phyloP scores from a whole-genome alignment of 2,797 vertebrate genomes.

The Zonotrichia albicollis region DNA sequence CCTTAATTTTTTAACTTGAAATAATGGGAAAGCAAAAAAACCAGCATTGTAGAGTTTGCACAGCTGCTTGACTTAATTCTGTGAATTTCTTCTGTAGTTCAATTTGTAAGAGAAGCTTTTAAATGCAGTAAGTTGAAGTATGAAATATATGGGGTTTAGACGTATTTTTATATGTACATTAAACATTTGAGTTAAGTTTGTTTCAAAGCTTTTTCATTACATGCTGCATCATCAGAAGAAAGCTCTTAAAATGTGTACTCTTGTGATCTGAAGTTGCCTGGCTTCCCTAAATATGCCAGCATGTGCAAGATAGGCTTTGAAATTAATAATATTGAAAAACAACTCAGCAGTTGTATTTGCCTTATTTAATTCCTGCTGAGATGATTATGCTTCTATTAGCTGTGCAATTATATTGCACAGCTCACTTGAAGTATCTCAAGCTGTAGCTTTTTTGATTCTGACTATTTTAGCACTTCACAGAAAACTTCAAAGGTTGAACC shows the following conservation, averaged over 20 bases:
- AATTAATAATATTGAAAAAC: constrained; percentile 73
- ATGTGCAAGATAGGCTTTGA: constrained; percentile 52
- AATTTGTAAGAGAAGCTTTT: neutral
- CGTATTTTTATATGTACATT: constrained; percentile 13
- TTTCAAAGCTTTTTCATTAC: constrained; percentile 51
- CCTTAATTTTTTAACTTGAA: neutral
- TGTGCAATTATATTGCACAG: constrained; percentile 70
- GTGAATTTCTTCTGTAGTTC: neutral
- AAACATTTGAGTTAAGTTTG: constrained; percentile 36
- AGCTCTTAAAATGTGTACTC: constrained; percentile 36
- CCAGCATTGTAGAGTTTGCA: accelerated
- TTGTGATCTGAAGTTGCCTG: constrained; percentile 45
- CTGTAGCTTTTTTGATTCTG: constrained; percentile 63
- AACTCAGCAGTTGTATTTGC: constrained; percentile 67
- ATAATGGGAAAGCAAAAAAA: neutral
- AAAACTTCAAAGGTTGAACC: constrained; percentile 60
- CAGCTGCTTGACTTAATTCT: neutral
- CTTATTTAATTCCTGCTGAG: constrained; percentile 72
- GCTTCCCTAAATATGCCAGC: constrained; percentile 40
- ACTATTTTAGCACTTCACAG: constrained; percentile 52
- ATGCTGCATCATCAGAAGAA: constrained; percentile 39
- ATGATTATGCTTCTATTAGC: constrained; percentile 75
- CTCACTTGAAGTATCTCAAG: constrained; percentile 63
- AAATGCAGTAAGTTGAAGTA: neutral
- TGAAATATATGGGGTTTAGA: neutral